A percentile compares a stretch with the other conserved stretches of the same genome.
phyloP scores from a whole-genome alignment of 2,113 vertebrate species.

The Rhegmatorhina hoffmannsi region DNA sequence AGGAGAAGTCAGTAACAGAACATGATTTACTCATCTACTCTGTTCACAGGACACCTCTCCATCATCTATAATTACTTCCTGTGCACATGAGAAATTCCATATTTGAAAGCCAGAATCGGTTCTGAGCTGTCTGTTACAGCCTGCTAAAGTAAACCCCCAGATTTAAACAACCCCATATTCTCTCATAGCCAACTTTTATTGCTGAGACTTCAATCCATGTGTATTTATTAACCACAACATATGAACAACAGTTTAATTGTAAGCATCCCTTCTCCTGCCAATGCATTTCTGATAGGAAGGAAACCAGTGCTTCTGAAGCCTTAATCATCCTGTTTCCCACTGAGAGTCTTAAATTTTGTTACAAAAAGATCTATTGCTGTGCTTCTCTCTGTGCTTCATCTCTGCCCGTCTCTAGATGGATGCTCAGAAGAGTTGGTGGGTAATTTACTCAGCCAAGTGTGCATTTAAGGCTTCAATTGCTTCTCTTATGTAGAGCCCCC shows the following conservation, averaged over 20 bases:
- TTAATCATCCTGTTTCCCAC: background rate
- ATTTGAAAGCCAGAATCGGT: background rate
- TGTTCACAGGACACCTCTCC: background rate
- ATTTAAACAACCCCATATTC: background rate
- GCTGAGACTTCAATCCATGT: background rate
- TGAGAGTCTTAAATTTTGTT: background rate
- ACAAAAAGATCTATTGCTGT: background rate
- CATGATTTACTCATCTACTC: background rate
- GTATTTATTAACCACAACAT: background rate
- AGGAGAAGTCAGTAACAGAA: too few species aligned
- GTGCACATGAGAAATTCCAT: background rate
- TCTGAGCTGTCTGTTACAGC: background rate
- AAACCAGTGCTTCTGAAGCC: background rate
- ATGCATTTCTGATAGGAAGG: background rate
- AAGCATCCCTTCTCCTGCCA: background rate
- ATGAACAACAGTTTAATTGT: background rate
- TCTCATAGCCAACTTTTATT: background rate
- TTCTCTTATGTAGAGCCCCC: background rate
- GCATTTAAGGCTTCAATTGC: background rate
- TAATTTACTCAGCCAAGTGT: background rate
- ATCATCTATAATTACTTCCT: background rate
- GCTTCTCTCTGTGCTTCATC: background rate
- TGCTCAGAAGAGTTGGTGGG: background rate
- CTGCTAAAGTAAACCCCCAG: background rate
- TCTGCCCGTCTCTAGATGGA: background rate